Percentiles rank a stretch among this genome's conserved stretches.
These are phyloP conservation scores for Dasyurus viverrinus DNA, from an alignment of 2,113 vertebrate genomes.

Conservation along the genomic window DNA sequence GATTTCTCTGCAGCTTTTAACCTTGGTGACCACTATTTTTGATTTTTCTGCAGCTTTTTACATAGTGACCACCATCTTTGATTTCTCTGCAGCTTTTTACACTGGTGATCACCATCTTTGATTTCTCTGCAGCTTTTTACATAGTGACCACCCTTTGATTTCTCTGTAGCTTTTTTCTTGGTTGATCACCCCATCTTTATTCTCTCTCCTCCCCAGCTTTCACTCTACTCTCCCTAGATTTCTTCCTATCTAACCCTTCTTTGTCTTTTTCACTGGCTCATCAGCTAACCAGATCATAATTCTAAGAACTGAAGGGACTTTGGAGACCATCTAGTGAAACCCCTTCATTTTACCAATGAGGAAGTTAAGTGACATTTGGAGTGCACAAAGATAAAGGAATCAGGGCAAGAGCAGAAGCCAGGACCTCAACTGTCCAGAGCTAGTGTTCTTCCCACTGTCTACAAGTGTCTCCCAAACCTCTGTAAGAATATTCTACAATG, in stretches of 20 bases:
- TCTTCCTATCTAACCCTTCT: background rate
- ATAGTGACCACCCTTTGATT: background rate
- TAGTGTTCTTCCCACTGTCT: background rate
- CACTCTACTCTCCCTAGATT: background rate
- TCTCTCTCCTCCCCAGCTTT: background rate
- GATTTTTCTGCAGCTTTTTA: background rate
- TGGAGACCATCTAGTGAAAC: no score
- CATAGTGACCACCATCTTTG: background rate
- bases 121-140: background rate
- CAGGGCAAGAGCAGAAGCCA: background rate
- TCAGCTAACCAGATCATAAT: background rate
- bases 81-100: background rate
- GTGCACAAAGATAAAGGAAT: background rate
- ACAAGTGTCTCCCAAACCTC: background rate
- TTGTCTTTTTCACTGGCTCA: background rate
- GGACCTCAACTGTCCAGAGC: background rate
- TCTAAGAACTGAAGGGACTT: background rate
- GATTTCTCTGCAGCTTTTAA: background rate
- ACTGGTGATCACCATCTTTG: background rate
- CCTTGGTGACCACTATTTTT: background rate
- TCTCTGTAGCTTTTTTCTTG: background rate
- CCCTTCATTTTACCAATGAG: background rate
- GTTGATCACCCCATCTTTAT: background rate
- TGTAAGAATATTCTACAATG: background rate
- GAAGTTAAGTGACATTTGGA: background rate